Conservation (phyloP, 2,797 vertebrate species). For the Chrosomus eos region DNA sequence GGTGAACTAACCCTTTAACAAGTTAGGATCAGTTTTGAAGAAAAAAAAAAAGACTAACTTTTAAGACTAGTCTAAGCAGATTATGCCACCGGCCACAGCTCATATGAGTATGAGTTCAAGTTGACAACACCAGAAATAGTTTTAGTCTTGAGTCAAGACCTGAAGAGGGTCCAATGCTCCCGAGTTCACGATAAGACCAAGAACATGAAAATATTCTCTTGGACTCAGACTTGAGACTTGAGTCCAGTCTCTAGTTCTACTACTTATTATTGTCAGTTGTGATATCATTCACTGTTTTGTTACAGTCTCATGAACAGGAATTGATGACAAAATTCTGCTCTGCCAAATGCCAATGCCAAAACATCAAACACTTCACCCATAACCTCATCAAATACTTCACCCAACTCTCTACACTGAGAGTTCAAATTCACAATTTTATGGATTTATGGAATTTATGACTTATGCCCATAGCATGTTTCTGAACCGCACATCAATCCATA, state of each 20-base stretch:
- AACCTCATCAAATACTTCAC: too few species aligned
- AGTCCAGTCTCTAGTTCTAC: neutral
- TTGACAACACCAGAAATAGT: neutral
- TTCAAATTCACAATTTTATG: neutral
- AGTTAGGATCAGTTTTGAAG: neutral
- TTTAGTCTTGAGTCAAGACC: neutral
- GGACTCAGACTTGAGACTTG: neutral
- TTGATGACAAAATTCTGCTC: constrained; percentile 49
- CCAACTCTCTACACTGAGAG: constrained; percentile 23
- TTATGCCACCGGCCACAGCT: neutral
- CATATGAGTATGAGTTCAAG: neutral
- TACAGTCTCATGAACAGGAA: constrained; percentile 2
- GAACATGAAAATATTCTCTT: neutral
- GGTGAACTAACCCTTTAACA: too few species aligned
- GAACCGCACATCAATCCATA: constrained; percentile 15
- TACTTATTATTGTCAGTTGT: constrained; percentile 57
- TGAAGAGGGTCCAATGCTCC: neutral
- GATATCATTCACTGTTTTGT: constrained; percentile 57
- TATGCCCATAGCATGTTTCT: constrained; percentile 11
- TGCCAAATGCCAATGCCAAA: constrained; percentile 32
- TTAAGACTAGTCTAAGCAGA: neutral
- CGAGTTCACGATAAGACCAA: neutral
- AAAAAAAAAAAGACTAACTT: neutral
- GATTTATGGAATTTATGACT: neutral
- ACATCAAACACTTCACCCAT: constrained; percentile 52